These are phyloP conservation scores for Apostichopus leukothele DNA, from an alignment of 53 echinoderm and acorn worm species.

Conservation along the genomic window DNA sequence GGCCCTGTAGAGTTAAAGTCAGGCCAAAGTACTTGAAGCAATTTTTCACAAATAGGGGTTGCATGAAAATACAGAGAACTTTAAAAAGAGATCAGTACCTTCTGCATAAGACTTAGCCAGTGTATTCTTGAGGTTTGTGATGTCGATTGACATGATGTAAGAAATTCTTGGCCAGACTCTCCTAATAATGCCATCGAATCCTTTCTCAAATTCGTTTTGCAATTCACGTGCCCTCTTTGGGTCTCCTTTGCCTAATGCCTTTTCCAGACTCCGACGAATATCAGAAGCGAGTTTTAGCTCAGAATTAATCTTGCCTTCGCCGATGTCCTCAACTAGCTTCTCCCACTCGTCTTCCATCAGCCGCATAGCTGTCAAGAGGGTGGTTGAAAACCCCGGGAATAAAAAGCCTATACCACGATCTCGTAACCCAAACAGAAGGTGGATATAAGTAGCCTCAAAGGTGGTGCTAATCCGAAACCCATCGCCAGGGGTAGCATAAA, in stretches of 20 bases:
- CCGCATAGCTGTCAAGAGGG: conserved; percentile 51
- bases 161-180: conserved; percentile 76
- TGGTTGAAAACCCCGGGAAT: conserved; percentile 54
- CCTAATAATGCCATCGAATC: conserved; percentile 64
- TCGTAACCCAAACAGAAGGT: conserved; percentile 69
- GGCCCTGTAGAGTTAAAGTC: too few relatives aligned
- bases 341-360: conserved; percentile 58
- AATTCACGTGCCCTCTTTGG: conserved; percentile 68
- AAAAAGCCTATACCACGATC: conserved; percentile 56
- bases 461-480: conserved; percentile 52
- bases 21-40: too few relatives aligned
- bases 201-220: conserved; percentile 59
- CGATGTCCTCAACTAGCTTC: conserved; percentile 51
- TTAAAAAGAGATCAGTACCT: conserved; percentile 41
- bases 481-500: conserved; percentile 50
- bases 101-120: conserved; percentile 54
- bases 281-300: conserved; percentile 41
- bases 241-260: conserved; percentile 42
- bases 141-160: conserved; percentile 62
- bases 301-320: conserved; percentile 43
- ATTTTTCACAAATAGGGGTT: too few relatives aligned
- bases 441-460: conserved; percentile 64
- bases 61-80: too few relatives aligned
- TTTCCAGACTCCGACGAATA: conserved; percentile 48
- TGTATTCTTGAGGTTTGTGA: conserved; percentile 34